Percentiles rank a stretch among this genome's conserved stretches.
Conservation (phyloP, 2,113 vertebrate species). For the Oceanodroma tethys region DNA sequence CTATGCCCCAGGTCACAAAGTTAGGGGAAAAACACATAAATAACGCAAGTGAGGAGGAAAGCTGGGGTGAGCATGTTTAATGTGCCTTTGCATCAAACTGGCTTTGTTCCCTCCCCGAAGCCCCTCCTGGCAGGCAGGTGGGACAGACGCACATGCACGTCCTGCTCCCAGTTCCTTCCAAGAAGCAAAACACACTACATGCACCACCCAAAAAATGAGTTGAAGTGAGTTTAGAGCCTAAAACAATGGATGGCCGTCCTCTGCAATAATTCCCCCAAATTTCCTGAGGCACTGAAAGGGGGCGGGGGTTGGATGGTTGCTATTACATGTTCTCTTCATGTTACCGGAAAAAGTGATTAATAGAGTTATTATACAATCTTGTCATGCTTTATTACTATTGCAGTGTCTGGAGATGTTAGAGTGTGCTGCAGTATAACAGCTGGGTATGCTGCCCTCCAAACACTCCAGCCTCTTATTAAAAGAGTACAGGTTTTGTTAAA, state of each 20-base stretch:
- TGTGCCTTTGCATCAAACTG: not conserved
- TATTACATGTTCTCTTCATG: not conserved
- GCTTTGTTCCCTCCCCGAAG: not conserved
- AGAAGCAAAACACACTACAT: not conserved
- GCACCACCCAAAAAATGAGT: not conserved
- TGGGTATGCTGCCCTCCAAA: not conserved
- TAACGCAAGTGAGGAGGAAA: not conserved
- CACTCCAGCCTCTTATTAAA: not conserved
- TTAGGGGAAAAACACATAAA: not conserved
- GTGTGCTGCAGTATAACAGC: not conserved
- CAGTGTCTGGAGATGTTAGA: not conserved
- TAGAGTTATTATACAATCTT: not conserved
- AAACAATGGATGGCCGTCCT: not conserved
- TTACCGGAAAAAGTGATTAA: not conserved
- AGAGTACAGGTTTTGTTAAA: constrained; percentile 11
- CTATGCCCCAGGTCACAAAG: not conserved
- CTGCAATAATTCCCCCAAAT: not conserved
- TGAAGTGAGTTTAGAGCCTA: not conserved
- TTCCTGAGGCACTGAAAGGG: not conserved
- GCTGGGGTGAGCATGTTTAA: fast-evolving
- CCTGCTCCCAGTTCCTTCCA: not conserved
- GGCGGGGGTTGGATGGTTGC: not conserved
- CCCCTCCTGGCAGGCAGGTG: not conserved
- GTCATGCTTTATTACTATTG: not conserved
- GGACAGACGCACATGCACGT: fast-evolving